Evolutionary conservation across 2,797 vertebrate genomes (phyloP).

Genomic region (Crax fasciolata): DNA sequence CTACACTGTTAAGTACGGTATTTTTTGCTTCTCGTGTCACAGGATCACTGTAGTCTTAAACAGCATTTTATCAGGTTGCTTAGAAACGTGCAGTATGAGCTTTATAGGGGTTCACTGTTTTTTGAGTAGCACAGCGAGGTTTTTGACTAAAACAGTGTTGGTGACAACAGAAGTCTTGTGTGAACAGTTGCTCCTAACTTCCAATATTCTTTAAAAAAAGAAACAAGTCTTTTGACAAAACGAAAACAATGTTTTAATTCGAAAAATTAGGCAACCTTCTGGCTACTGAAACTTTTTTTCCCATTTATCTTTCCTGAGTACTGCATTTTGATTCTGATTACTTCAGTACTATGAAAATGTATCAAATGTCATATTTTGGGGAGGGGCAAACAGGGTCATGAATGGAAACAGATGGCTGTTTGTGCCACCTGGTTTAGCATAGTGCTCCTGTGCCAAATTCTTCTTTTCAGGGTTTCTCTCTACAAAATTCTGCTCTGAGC

Average conservation of each 20-base stretch:
- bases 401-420: neutral
- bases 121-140: neutral
- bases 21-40: neutral
- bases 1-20: neutral
- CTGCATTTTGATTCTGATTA: neutral
- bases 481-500: neutral
- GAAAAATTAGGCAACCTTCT: neutral
- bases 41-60: neutral
- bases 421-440: neutral
- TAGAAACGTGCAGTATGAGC: neutral
- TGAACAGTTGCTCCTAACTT: neutral
- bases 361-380: neutral
- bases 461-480: neutral
- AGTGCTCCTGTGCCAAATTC: neutral
- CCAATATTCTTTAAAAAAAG: neutral
- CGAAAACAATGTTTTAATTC: neutral
- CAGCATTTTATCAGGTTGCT: neutral
- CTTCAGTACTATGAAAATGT: neutral
- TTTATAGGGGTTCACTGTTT: neutral
- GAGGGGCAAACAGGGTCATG: neutral
- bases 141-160: neutral
- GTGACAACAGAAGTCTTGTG: neutral
- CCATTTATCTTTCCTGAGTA: neutral
- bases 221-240: neutral
- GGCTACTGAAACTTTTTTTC: neutral